Conservation (phyloP, 2,888 invertebrate species). For the Pycnomerus fuliginosus region DNA sequence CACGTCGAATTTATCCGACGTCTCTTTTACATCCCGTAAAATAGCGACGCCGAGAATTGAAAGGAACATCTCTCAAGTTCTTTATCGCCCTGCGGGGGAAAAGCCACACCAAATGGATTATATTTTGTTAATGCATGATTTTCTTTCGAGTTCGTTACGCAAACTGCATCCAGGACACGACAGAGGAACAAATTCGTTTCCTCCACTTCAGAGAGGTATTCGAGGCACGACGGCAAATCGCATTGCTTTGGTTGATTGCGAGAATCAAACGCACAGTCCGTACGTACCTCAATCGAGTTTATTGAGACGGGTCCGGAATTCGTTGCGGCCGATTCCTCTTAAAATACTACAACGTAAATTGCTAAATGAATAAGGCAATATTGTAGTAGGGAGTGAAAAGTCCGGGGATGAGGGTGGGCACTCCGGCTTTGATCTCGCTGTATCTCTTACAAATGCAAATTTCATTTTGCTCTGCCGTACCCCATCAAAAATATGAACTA, state of each 20-base stretch:
- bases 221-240: conserved; percentile 44
- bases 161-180: too few relatives aligned
- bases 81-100: too few relatives aligned
- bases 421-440: conserved; percentile 54
- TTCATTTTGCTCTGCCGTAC: conserved; percentile 56
- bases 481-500: conserved; percentile 62
- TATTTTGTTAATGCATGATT: too few relatives aligned
- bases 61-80: conserved; percentile 32
- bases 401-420: conserved; percentile 30
- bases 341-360: too few relatives aligned
- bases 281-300: too few relatives aligned
- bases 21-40: conserved; percentile 18
- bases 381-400: not conserved
- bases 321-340: too few relatives aligned
- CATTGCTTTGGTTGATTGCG: conserved; percentile 46
- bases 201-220: conserved; percentile 43
- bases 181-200: conserved; percentile 46
- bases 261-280: too few relatives aligned
- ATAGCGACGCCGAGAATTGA: conserved; percentile 26
- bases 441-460: conserved; percentile 58
- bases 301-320: too few relatives aligned
- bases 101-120: too few relatives aligned
- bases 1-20: conserved; percentile 42
- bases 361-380: not conserved
- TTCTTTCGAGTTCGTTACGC: too few relatives aligned